These are phyloP conservation scores for Epiblema foenella DNA, from an alignment of 2,888 invertebrate species.

Conservation along the genomic window DNA sequence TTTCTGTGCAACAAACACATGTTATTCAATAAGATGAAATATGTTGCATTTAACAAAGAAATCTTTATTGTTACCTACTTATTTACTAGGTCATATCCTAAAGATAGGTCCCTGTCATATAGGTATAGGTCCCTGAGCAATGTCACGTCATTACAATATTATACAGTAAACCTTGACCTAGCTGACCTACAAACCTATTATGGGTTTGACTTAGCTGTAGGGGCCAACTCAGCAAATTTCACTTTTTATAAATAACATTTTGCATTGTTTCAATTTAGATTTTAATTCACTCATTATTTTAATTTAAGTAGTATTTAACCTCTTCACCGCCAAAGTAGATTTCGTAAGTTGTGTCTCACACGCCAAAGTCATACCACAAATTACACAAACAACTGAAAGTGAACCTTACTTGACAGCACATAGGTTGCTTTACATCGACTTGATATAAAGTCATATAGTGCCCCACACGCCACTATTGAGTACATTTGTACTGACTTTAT, in stretches of 20 bases:
- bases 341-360: no score
- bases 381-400: no score
- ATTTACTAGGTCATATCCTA: not conserved
- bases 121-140: conserved; percentile 12
- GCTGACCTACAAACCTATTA: conserved; percentile 25
- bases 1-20: not conserved
- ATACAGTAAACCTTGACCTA: conserved; percentile 17
- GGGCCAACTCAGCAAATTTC: not conserved
- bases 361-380: no score
- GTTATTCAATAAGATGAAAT: not conserved
- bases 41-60: not conserved
- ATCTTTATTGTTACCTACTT: not conserved
- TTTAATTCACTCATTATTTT: no score
- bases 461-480: no score
- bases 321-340: no score
- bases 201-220: not conserved
- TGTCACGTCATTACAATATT: conserved; percentile 10
- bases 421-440: no score
- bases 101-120: not conserved
- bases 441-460: no score
- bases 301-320: no score
- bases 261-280: not conserved
- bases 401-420: no score
- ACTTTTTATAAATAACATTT: not conserved
- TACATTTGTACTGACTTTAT: no score